Evolutionary conservation across 2,797 vertebrate species (phyloP).

Genomic region (Rhinatrema bivittatum): DNA sequence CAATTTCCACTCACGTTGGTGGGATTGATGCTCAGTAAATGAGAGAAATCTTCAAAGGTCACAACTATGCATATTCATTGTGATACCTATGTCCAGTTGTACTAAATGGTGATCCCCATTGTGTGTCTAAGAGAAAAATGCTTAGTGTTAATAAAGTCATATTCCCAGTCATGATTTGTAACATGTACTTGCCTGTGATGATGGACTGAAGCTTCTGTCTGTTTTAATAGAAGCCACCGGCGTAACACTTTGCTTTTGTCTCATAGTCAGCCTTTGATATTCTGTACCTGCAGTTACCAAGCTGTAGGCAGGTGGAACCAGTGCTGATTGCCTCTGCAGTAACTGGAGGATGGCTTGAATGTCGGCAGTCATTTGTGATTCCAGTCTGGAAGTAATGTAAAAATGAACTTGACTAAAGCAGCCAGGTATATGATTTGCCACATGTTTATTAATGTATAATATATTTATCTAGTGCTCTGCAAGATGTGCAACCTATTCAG

Average conservation of each 20-base stretch:
- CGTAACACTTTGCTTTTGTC: slow-evolving; percentile 47
- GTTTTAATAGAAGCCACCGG: slow-evolving; percentile 65
- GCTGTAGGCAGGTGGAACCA: slow-evolving; percentile 89
- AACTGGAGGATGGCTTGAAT: slow-evolving; percentile 92
- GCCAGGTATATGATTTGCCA: slow-evolving; percentile 5
- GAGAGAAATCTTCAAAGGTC: too few species aligned
- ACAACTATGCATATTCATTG: too few species aligned
- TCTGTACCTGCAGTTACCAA: slow-evolving; percentile 76
- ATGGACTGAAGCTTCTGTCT: slow-evolving; percentile 67
- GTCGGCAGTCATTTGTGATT: slow-evolving; percentile 91
- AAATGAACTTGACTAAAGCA: too few species aligned
- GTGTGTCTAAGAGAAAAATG: too few species aligned
- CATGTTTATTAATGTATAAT: background rate
- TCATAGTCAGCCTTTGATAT: slow-evolving; percentile 66
- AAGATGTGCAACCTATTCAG: background rate
- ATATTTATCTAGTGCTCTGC: background rate
- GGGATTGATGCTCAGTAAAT: too few species aligned
- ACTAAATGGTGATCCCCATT: too few species aligned
- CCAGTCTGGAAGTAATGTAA: slow-evolving; percentile 68
- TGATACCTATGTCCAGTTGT: too few species aligned
- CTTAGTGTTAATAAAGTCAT: too few species aligned
- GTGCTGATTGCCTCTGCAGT: slow-evolving; percentile 78
- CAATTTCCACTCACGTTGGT: too few species aligned
- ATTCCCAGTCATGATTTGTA: too few species aligned
- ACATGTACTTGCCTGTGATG: slow-evolving; percentile 53